Evolutionary conservation across 2,888 invertebrate species (phyloP).

Genomic region (Tenthredo scrophulariae): DNA sequence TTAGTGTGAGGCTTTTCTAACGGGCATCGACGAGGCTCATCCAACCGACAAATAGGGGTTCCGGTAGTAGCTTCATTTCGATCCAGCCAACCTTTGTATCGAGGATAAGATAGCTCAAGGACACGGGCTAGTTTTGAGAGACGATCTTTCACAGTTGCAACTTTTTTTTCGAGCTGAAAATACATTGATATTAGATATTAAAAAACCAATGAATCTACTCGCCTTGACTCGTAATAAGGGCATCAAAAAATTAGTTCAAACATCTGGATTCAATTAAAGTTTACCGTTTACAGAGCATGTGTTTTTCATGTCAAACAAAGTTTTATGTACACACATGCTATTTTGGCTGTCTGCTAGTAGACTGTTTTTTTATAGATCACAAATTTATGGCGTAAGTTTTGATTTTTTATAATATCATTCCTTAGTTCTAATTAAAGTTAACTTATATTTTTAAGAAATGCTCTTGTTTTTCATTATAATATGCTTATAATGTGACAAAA

Average conservation of each 20-base stretch:
- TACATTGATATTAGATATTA: not conserved
- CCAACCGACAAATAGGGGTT: slow-evolving; percentile 72
- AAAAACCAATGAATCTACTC: not conserved
- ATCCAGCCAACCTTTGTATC: slow-evolving; percentile 73
- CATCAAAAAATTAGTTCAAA: not conserved
- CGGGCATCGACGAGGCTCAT: slow-evolving; percentile 68
- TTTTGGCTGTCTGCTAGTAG: not conserved
- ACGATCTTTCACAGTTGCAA: slow-evolving; percentile 69
- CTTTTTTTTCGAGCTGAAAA: slow-evolving; percentile 71
- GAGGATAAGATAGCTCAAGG: slow-evolving; percentile 72
- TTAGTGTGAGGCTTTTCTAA: slow-evolving; percentile 70
- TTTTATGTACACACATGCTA: not conserved
- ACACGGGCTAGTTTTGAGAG: slow-evolving; percentile 72
- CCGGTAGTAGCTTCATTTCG: slow-evolving; percentile 67
- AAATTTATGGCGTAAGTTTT: not conserved
- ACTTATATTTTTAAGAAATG: not conserved
- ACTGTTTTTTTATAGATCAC: not conserved
- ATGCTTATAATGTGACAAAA: not conserved
- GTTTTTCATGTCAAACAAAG: not conserved
- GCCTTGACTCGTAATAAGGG: not conserved
- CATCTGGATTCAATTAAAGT: not conserved
- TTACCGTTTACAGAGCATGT: not conserved
- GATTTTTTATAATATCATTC: not conserved
- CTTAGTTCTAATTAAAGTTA: not conserved
- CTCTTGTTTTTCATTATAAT: not conserved